Evolutionary conservation across 2,113 vertebrate species (phyloP).

Genomic region (Mirounga angustirostris): DNA sequence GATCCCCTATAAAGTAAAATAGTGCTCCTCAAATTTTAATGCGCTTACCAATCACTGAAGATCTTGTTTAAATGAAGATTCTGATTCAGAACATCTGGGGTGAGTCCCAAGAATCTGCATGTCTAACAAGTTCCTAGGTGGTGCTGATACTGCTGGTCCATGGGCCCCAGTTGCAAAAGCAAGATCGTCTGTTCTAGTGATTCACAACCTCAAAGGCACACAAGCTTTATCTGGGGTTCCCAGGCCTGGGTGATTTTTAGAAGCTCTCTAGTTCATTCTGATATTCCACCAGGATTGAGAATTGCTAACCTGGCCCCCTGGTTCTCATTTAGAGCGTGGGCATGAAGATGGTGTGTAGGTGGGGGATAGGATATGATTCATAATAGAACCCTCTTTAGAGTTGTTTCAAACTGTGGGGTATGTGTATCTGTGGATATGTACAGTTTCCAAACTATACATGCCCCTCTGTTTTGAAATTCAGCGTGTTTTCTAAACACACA

Average conservation of each 20-base stretch:
- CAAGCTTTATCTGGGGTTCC: background rate
- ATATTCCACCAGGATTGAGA: background rate
- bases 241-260: background rate
- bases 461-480: background rate
- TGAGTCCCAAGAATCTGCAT: background rate
- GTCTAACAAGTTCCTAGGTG: background rate
- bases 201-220: background rate
- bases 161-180: background rate
- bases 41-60: background rate
- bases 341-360: background rate
- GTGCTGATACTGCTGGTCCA: background rate
- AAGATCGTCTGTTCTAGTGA: background rate
- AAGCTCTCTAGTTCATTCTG: background rate
- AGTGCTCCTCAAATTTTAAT: background rate
- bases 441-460: background rate
- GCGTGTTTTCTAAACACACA: background rate
- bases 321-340: background rate
- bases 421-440: background rate
- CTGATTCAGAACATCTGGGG: background rate
- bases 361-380: background rate
- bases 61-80: conserved; percentile 30
- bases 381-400: background rate
- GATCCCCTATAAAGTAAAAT: background rate
- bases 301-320: background rate
- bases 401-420: background rate